Evolutionary conservation across 2,888 invertebrate genomes (phyloP), one percentile per base, ranked within the genome.

Genomic region (Sialis fuliginosa): DNA sequence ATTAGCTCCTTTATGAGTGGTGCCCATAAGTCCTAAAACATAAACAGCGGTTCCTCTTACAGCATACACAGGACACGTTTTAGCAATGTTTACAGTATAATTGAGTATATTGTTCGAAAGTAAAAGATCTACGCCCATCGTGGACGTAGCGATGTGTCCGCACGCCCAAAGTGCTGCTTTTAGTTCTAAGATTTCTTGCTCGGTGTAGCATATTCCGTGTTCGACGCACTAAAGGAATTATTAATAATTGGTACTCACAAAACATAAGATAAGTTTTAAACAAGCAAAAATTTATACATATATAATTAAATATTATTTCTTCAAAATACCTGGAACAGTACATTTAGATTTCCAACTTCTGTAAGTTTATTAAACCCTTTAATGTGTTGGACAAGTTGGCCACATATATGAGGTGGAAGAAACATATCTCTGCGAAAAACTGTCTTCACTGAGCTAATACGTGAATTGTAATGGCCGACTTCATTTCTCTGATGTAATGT

Each of bases 161-260:
- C 84, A 61, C 2, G 87, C 85, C 95, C 96, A 96, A 0, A 96
- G 65, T 0, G 91, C 83, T 6, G 90, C 78, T 63, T 96, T 96
- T 39, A 92, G 62, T 51, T 83, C 79, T 41, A 84, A 64, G 46
- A 88, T 77, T 55, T 83, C 81, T 50, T 74, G 72, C 45, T 82
- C 81, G 8, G 74, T 76, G 3, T 67, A 63, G 57, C 78, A 80
- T 49, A 72, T 70, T 43, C 72, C 75, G 39, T 62, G 57, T 34
- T 60, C 58, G 32, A 67, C 56, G 45, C 57, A 54, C 65, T 66
- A 50, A 42, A 56, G 55, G 48, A 53, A 45, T 37, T 37, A 37
- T 37, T 7, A 10, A 35, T 37, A 10, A 37, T 10, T 37, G 6
- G 12, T 9, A 7, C n/a, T 7, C 37, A 37, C n/a, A 37, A 10